These are phyloP conservation scores for Amblyornis subalaris DNA, from an alignment of 2,113 vertebrate genomes.

Conservation along the genomic window DNA sequence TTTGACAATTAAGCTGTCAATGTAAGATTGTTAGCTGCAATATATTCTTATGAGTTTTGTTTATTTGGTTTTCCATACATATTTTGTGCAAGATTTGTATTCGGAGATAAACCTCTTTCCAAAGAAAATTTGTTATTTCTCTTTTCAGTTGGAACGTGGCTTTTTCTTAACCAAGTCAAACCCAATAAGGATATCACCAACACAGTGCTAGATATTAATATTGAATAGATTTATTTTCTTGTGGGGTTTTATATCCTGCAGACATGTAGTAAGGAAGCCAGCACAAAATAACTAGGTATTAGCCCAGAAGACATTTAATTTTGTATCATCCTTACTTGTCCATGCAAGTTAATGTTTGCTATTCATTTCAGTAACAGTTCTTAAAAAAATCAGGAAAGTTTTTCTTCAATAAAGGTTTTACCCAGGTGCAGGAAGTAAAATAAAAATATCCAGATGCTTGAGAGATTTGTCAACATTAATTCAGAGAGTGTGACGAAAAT, in stretches of 20 bases:
- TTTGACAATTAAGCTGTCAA: background rate
- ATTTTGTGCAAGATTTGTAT: background rate
- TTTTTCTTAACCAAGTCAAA: background rate
- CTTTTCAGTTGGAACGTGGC: background rate
- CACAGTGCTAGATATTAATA: background rate
- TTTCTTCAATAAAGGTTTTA: background rate
- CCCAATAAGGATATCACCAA: background rate
- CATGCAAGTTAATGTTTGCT: background rate
- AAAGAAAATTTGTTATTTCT: background rate
- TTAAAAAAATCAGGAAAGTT: background rate
- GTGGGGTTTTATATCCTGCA: background rate
- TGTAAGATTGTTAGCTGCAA: background rate
- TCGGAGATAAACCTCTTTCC: background rate
- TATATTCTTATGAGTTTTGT: background rate
- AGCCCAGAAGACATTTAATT: background rate
- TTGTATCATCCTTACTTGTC: background rate
- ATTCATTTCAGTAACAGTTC: background rate
- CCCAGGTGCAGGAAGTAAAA: background rate
- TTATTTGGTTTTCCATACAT: background rate
- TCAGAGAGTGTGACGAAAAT: background rate
- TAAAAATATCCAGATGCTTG: background rate
- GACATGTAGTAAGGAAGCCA: background rate
- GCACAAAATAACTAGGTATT: background rate
- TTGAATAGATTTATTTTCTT: background rate
- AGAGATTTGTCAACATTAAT: background rate